Percentiles rank a stretch among this genome's conserved stretches.
These are phyloP conservation scores for Adelges cooleyi DNA, from an alignment of 1,140 invertebrate species.

Conservation along the genomic window DNA sequence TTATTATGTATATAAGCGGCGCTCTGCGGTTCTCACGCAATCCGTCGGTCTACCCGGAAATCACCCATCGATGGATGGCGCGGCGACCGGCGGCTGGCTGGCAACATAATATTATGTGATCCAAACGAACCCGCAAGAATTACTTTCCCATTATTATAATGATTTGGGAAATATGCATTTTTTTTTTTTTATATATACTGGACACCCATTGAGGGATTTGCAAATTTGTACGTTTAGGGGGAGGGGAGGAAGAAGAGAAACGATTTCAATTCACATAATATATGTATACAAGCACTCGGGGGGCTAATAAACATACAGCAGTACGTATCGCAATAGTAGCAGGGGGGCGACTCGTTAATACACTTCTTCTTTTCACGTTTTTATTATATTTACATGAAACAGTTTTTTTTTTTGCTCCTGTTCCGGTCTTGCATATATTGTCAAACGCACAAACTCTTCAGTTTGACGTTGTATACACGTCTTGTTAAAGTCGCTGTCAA, in stretches of 20 bases:
- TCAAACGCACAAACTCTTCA: too few relatives aligned
- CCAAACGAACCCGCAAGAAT: conserved; percentile 2
- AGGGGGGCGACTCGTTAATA: conserved; percentile 9
- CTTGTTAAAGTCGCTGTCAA: too few relatives aligned
- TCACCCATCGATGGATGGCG: too few relatives aligned
- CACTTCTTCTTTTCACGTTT: background rate
- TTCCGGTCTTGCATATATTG: too few relatives aligned
- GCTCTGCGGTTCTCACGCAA: conserved; percentile 16
- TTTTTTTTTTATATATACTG: background rate
- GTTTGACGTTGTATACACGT: too few relatives aligned
- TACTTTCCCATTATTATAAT: conserved; percentile 22
- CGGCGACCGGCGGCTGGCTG: background rate
- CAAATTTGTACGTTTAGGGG: background rate
- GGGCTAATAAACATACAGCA: background rate
- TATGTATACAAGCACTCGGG: too few relatives aligned
- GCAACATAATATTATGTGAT: conserved; percentile 10
- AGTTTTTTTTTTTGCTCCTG: background rate
- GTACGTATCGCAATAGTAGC: too few relatives aligned
- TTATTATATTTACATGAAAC: conserved; percentile 5
- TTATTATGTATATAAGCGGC: background rate
- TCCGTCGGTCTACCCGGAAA: background rate
- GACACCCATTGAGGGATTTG: background rate
- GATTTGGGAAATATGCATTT: conserved; percentile 15
- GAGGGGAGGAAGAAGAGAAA: background rate
- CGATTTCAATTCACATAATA: conserved; percentile 11